A percentile compares a stretch with the other conserved stretches of the same genome.
Evolutionary conservation across 1,140 invertebrate species (phyloP).

Genomic region (Aphelenchoides fujianensis): DNA sequence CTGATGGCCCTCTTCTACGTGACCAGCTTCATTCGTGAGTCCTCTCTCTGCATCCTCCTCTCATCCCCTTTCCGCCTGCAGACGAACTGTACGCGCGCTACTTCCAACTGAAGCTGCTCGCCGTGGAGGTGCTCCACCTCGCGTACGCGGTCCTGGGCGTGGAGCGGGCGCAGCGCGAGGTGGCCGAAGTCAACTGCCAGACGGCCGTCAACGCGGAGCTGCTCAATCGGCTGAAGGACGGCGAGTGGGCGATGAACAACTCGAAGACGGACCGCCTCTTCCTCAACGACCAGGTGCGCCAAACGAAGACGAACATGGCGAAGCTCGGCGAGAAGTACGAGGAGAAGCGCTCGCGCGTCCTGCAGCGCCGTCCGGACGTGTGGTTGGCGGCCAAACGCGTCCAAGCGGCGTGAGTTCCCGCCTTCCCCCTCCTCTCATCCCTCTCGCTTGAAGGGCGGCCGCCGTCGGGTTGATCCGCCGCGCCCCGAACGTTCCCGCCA

Average conservation of each 20-base stretch:
- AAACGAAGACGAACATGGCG: not conserved
- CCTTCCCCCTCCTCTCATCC: not conserved
- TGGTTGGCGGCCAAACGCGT: not conserved
- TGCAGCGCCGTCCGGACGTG: not conserved
- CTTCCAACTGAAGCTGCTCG: not conserved
- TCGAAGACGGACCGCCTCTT: not conserved
- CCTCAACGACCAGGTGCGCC: not conserved
- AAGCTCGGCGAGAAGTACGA: not conserved
- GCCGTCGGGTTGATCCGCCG: not conserved
- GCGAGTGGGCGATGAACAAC: constrained; percentile 1
- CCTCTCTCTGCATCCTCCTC: not conserved
- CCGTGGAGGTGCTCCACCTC: not conserved
- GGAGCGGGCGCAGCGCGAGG: not conserved
- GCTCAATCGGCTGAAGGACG: not conserved
- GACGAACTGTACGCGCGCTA: not conserved
- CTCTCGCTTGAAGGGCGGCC: not conserved
- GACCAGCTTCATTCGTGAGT: not conserved
- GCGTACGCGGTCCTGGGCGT: not conserved
- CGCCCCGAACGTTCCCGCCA: not conserved
- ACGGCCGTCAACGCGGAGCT: not conserved
- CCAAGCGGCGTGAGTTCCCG: not conserved
- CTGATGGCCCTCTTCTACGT: too few species aligned
- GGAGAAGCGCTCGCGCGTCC: not conserved
- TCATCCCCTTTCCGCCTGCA: not conserved
- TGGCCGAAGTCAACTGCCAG: not conserved